phyloP scores from a whole-genome alignment of 2,888 invertebrate genomes.

The Zhuqinia jingwanae region DNA sequence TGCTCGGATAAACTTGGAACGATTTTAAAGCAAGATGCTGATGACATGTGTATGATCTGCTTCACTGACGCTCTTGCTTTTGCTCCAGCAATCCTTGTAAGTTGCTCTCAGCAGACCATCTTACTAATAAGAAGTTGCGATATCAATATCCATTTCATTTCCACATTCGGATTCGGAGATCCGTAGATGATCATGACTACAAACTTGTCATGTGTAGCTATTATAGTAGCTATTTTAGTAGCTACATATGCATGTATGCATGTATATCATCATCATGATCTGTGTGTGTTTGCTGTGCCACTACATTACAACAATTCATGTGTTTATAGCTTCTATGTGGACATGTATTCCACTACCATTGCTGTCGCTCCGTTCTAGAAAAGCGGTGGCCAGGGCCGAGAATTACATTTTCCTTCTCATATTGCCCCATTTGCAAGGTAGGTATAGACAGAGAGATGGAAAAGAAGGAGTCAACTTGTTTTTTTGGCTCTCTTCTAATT shows the following conservation, averaged over 20 bases:
- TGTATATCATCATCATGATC: too few relatives aligned
- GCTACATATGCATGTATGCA: background rate
- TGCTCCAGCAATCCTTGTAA: conserved; percentile 94
- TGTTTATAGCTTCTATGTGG: conserved; percentile 92
- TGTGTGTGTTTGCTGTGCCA: too few relatives aligned
- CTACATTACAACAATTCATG: too few relatives aligned
- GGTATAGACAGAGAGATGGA: too few relatives aligned
- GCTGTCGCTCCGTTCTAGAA: conserved; percentile 91
- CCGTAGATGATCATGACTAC: too few relatives aligned
- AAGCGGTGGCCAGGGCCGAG: conserved; percentile 97
- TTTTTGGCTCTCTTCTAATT: too few relatives aligned
- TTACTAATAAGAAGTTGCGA: too few relatives aligned
- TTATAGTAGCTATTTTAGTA: background rate
- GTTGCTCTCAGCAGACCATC: conserved; percentile 10
- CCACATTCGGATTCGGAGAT: too few relatives aligned
- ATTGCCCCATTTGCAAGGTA: conserved; percentile 98
- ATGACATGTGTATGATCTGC: conserved; percentile 99
- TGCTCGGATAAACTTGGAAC: conserved; percentile 82
- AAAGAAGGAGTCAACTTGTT: too few relatives aligned
- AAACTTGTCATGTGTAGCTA: too few relatives aligned
- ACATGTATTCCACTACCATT: conserved; percentile 97
- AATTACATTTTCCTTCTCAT: conserved; percentile 96
- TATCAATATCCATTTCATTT: too few relatives aligned
- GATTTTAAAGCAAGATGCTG: conserved; percentile 94
- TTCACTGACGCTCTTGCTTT: conserved; percentile 98